These are phyloP conservation scores for Caenorhabditis sp. DNA, from an alignment of 2,888 invertebrate genomes.

Conservation along the genomic window DNA sequence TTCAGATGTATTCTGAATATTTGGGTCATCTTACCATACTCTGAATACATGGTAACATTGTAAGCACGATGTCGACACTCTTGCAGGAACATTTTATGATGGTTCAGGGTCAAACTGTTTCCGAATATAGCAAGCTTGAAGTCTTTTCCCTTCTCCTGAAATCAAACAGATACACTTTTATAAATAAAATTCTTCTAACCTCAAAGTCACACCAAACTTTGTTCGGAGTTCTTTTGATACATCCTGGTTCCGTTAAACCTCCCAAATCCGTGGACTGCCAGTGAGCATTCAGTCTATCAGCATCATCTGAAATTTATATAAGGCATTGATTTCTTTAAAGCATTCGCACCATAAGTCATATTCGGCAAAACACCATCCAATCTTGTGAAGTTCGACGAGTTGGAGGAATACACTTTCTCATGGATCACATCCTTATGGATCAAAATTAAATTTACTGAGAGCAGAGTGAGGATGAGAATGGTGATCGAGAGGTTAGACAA, in stretches of 20 bases:
- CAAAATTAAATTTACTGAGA: constrained; percentile 7
- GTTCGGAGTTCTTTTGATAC: constrained; percentile 25
- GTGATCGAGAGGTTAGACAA: constrained; percentile 31
- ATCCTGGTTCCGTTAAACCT: constrained; percentile 38
- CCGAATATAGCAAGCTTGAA: constrained; percentile 61
- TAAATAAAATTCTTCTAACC: neutral
- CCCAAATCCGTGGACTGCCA: constrained; percentile 30
- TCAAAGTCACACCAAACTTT: constrained; percentile 47
- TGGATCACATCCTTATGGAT: constrained; percentile 28
- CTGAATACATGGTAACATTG: constrained; percentile 41
- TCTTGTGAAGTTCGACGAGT: constrained; percentile 8
- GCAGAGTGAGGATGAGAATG: constrained; percentile 16
- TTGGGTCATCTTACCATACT: constrained; percentile 19
- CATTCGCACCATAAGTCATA: constrained; percentile 45
- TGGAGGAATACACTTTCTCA: neutral
- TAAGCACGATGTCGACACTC: constrained; percentile 43
- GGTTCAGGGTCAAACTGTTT: constrained; percentile 58
- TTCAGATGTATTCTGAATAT: neutral
- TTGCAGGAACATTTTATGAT: constrained; percentile 55
- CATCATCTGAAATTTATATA: constrained; percentile 46
- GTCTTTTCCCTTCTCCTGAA: constrained; percentile 38
- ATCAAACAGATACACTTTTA: neutral
- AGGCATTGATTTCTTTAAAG: neutral
- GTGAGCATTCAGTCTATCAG: constrained; percentile 27
- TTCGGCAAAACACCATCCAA: constrained; percentile 40